Percentiles rank a stretch among this genome's conserved stretches.
Conservation (phyloP, 2,888 invertebrate species). For the Sisyra nigra region DNA sequence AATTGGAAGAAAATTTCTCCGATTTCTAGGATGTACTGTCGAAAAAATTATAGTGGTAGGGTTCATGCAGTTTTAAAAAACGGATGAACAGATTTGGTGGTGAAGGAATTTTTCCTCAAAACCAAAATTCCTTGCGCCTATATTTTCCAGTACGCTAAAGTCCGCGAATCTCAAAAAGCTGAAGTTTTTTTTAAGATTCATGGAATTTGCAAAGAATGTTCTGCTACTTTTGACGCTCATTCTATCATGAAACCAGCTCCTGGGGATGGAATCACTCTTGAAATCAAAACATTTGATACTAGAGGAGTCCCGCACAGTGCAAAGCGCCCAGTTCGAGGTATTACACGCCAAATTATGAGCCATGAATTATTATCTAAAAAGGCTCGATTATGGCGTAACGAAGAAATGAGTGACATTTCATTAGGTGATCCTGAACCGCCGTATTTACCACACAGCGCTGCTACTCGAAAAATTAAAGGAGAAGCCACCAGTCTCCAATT, state of each 20-base stretch:
- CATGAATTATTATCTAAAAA: slow-evolving; percentile 12
- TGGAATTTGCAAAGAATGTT: slow-evolving; percentile 9
- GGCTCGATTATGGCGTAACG: slow-evolving; percentile 8
- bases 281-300: slow-evolving; percentile 7
- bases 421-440: slow-evolving; percentile 11
- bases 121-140: not conserved
- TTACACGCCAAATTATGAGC: slow-evolving; percentile 9
- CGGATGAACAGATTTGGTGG: not conserved
- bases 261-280: slow-evolving; percentile 5
- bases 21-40: too few species aligned
- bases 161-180: not conserved
- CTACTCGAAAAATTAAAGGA: slow-evolving; percentile 10
- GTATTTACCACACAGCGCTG: slow-evolving; percentile 4
- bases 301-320: slow-evolving; percentile 4
- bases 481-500: slow-evolving; percentile 11
- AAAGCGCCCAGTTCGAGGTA: slow-evolving; percentile 10
- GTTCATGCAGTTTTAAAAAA: too few species aligned
- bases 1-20: too few species aligned
- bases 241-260: not conserved
- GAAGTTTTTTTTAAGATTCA: slow-evolving; percentile 4
- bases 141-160: not conserved
- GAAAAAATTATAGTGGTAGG: too few species aligned
- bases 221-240: slow-evolving; percentile 1
- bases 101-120: not conserved
- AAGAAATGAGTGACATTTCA: slow-evolving; percentile 8